Conservation (phyloP, 2,113 vertebrate genomes). For the Protobothrops flavoviridis region DNA sequence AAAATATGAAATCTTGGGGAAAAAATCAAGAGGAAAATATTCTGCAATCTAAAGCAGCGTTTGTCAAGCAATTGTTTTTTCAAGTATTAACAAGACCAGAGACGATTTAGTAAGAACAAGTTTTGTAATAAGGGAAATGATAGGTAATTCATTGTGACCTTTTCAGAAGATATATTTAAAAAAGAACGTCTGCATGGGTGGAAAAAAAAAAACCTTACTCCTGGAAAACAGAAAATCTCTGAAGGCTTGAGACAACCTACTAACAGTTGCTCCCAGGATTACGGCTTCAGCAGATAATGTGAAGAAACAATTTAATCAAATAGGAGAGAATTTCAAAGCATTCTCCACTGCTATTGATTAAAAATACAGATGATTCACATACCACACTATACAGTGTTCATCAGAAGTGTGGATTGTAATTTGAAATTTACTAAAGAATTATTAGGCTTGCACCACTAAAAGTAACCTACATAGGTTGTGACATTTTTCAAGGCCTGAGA, state of each 20-base stretch:
- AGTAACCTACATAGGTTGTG: background rate
- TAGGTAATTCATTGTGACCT: background rate
- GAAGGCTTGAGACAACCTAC: background rate
- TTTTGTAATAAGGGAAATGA: background rate
- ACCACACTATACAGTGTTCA: background rate
- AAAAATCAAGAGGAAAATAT: background rate
- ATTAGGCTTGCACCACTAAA: background rate
- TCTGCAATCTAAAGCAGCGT: background rate
- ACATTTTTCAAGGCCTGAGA: background rate
- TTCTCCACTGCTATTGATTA: background rate
- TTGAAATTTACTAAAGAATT: background rate
- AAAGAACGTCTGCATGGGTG: background rate
- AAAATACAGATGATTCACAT: background rate
- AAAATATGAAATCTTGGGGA: background rate
- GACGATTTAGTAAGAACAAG: background rate
- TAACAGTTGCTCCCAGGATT: background rate
- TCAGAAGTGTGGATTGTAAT: background rate
- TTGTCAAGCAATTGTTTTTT: background rate
- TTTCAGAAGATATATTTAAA: background rate
- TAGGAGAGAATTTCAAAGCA: background rate
- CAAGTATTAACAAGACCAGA: background rate
- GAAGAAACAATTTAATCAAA: background rate
- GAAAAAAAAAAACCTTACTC: background rate
- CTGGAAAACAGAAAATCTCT: background rate
- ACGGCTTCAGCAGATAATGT: background rate